Base-by-base conservation (phyloP, 92 coral and sea anemone genomes). In the Hydrozoanthus gracilis region DNA sequence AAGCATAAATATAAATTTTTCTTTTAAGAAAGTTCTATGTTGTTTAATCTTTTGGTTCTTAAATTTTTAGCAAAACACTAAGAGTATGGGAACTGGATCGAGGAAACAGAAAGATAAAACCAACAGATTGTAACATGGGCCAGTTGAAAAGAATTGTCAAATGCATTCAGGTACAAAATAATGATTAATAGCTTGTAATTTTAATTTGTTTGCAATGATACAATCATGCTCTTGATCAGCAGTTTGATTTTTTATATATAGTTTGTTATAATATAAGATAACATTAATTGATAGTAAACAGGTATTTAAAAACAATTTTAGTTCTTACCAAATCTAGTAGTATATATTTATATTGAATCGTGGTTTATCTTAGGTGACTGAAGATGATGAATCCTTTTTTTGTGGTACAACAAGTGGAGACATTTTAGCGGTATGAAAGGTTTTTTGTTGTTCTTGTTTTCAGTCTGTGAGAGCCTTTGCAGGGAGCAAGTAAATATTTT, bases 331-430 rank as follows among this genome's bases (percentile, higher is more conserved):
- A 6, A 39, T 73, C 8, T 9, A 27, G 39, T 27, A 0, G 39
- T 27, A 27, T 27, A 27, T 27, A 27, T 27, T 27, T 27, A 2
- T 27, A 0, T 27, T 27, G 39, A 27, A 27, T 27, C 39, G 39
- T 27, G 20, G 20, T 48, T 73, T 4, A 70, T 52, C 8, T 82
- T 82, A 96, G 99, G 96, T 96, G 83, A 87, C 92, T 17, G 93
- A 91, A n/a, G 93, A 96, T 83, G 99, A 96, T 86, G 71, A 88
- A 44, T 76, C 86, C 71, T 96, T 96, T 88, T 96, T 88, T 77
- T 96, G 99, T 92, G 99, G 99, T 45, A 96, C 99, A 13, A 90
- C 99, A 35, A 96, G 98, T 82, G 99, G 99, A 66, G 99, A 96
- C 73, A 93, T 96, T 77, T 86, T 96, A 14, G 90, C 86, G 93